Evolutionary conservation across 2,888 invertebrate genomes (phyloP).

Genomic region (Oscheius myriophilus): DNA sequence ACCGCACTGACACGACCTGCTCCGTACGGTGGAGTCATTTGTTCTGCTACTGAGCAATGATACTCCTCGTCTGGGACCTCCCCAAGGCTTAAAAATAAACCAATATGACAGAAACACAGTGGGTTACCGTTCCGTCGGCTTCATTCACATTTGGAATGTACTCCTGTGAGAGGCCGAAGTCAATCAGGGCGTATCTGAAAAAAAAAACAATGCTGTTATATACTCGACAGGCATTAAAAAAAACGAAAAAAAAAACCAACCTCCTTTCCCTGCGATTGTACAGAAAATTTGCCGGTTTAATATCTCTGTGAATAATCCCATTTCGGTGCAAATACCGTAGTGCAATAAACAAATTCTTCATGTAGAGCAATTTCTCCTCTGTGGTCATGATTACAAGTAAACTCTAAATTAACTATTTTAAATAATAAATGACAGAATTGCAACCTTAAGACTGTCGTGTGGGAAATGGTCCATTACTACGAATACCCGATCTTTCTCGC

Average conservation of each 20-base stretch:
- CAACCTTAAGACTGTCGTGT: conserved; percentile 83
- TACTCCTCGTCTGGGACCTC: too few relatives aligned
- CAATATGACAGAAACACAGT: too few relatives aligned
- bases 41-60: neutral
- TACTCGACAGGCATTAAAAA: too few relatives aligned
- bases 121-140: conserved; percentile 1
- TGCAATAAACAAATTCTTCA: conserved; percentile 83
- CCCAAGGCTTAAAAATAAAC: too few relatives aligned
- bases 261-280: conserved; percentile 78
- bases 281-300: conserved; percentile 90
- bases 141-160: neutral
- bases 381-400: conserved; percentile 13
- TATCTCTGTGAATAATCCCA: conserved; percentile 86
- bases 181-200: conserved; percentile 79
- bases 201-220: neutral
- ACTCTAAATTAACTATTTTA: conserved; percentile 10
- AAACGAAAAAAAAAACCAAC: conserved; percentile 11
- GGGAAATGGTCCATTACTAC: conserved; percentile 89
- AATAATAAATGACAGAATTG: conserved; percentile 65
- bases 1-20: conserved; percentile 76
- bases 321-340: conserved; percentile 84
- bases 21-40: neutral
- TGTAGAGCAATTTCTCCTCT: conserved; percentile 81
- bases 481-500: conserved; percentile 80
- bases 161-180: conserved; percentile 87